Evolutionary conservation across 1,140 invertebrate genomes (phyloP), one percentile per base, ranked within the genome.

Genomic region (Bombus polaris): DNA sequence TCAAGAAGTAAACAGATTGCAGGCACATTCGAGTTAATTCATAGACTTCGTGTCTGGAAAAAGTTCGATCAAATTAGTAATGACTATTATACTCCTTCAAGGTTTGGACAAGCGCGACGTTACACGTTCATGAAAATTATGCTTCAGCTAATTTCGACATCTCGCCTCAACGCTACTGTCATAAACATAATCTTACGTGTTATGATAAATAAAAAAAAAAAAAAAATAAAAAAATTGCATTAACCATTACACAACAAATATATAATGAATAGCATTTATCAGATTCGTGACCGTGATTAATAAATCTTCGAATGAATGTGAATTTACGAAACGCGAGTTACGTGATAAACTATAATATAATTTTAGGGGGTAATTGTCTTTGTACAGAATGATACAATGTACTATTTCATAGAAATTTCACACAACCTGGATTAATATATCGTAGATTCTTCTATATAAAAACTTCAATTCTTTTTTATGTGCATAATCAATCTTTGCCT

Each of bases 21-120:
- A 95, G 94, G 94, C 94, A 95, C 94, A 94, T 94, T 94, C 94
- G 94, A 94, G 92, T 95, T 95, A 94, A 94, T 95, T 92, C 91
- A 94, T 87, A 92, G 87, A 91, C 93, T 91, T 91, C 89, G 79
- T 90, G 85, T 92, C 82, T 91, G 85, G 76, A 91, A 91, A 80
- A 93, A 90, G 81, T 92, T 82, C 85, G 81, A 82, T 88, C 91
- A 90, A 90, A 86, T 91, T 89, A 92, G 88, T 91, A 92, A 85
- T 92, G 89, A 89, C 89, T 86, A 91, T 92, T 92, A 83, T 92
- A 89, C 87, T 92, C 88, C 89, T 92, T 92, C 87, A 86, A 91
- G 79, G 22, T 85, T 82, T 85, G 39, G 68, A 25, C 74, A 87
- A 83, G 15, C 72, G 65, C 77, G 81, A 75, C 37, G 47, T 78